These are phyloP conservation scores for Acanthurus lineatus DNA, from an alignment of 2,797 vertebrate species.

Conservation along the genomic window DNA sequence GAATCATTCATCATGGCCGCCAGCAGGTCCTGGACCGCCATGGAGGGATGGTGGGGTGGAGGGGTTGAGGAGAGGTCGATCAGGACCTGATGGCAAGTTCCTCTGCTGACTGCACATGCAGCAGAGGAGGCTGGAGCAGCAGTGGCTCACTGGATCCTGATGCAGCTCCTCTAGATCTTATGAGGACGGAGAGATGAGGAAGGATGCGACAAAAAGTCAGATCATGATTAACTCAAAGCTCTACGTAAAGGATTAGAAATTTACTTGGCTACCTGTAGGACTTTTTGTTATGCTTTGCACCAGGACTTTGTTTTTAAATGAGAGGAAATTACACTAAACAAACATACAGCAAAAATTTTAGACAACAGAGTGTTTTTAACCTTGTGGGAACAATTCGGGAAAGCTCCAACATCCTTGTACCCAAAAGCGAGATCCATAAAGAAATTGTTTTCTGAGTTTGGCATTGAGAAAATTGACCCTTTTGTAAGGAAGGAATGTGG, in stretches of 20 bases:
- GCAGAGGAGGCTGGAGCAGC: constrained; percentile 12
- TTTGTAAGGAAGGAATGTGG: not conserved
- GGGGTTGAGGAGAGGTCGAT: constrained; percentile 71
- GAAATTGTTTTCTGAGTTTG: not conserved
- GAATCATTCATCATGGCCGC: constrained; percentile 86
- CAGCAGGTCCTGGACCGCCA: constrained; percentile 69
- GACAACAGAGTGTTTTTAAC: not conserved
- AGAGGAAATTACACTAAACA: not conserved
- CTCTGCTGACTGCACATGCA: constrained; percentile 76
- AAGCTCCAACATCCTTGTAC: not conserved
- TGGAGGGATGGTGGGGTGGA: constrained; percentile 43
- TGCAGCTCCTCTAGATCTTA: constrained; percentile 4
- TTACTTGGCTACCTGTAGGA: not conserved
- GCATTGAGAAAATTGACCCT: not conserved
- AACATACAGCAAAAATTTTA: not conserved
- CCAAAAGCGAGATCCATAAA: not conserved
- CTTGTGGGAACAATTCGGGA: not conserved
- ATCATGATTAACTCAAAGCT: not conserved
- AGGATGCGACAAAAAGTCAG: not conserved
- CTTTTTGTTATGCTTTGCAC: not conserved
- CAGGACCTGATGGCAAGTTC: constrained; percentile 76
- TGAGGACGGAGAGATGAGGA: not conserved
- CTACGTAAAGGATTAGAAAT: constrained; percentile 1
- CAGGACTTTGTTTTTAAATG: not conserved
- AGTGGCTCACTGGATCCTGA: constrained; percentile 26